Percentiles rank a stretch among this genome's conserved stretches.
Conservation (phyloP, 2,888 invertebrate genomes). For the Aphodius granarius region DNA sequence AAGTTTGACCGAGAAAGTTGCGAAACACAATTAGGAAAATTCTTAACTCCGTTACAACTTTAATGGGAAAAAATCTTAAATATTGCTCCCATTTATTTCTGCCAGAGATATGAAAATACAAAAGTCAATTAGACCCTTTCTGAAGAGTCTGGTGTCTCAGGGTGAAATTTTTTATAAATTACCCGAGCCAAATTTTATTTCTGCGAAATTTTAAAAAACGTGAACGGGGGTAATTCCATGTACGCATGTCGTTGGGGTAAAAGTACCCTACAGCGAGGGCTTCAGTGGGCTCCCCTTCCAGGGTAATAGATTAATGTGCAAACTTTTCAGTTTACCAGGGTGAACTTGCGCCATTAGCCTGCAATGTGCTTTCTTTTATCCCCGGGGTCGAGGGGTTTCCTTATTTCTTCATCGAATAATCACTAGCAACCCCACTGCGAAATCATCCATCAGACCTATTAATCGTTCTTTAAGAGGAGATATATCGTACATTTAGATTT, state of each 20-base stretch:
- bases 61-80: constrained; percentile 10
- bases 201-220: background rate
- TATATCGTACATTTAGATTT: background rate
- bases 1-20: constrained; percentile 8
- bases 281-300: constrained; percentile 28
- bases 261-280: background rate
- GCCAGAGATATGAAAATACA: background rate
- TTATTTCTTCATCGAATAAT: constrained; percentile 14
- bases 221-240: background rate
- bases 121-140: background rate
- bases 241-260: background rate
- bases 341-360: constrained; percentile 47
- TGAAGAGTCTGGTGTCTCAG: background rate
- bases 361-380: constrained; percentile 41
- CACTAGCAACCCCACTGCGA: background rate
- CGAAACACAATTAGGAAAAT: constrained; percentile 14
- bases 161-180: background rate
- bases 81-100: constrained; percentile 3
- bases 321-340: constrained; percentile 46
- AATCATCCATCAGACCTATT: background rate
- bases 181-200: background rate
- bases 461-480: background rate
- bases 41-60: constrained; percentile 11
- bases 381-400: constrained; percentile 1
- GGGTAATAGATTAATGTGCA: constrained; percentile 48